Evolutionary conservation across 2,113 vertebrate genomes (phyloP).

Genomic region (Tupaia chinensis): DNA sequence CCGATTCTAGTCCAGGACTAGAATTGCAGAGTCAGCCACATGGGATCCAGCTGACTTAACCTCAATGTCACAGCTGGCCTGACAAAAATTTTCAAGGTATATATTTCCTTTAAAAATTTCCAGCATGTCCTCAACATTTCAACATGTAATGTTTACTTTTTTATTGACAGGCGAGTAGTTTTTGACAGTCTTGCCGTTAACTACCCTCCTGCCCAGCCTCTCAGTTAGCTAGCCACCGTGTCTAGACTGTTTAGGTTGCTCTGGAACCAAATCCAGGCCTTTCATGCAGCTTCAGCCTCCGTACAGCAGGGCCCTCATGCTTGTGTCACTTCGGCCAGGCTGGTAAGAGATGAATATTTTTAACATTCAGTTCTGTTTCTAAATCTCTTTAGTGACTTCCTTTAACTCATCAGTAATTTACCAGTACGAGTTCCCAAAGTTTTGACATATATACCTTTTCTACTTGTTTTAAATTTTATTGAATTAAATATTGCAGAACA

Average conservation of each 20-base stretch:
- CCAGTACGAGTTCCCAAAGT: neutral
- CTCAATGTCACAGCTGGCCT: neutral
- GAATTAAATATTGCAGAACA: neutral
- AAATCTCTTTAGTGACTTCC: slow-evolving; percentile 18
- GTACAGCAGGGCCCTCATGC: too few species aligned
- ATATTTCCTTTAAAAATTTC: neutral
- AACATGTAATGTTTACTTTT: neutral
- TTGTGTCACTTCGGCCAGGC: too few species aligned
- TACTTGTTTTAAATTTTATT: neutral
- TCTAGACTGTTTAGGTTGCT: too few species aligned
- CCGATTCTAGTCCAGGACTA: too few species aligned
- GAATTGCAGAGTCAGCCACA: too few species aligned
- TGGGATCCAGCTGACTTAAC: too few species aligned
- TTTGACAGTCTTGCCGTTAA: too few species aligned
- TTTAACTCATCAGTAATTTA: neutral
- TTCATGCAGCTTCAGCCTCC: too few species aligned
- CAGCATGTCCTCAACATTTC: neutral
- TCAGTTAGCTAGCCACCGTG: too few species aligned
- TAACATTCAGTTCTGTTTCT: neutral
- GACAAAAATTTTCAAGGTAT: neutral
- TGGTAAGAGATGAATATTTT: neutral
- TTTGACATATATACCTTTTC: neutral
- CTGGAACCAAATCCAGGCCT: too few species aligned
- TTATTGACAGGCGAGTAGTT: too few species aligned
- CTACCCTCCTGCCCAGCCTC: too few species aligned